These are phyloP conservation scores for Drosophila sechellia DNA, from an alignment of 1,140 invertebrate species.

Conservation along the genomic window DNA sequence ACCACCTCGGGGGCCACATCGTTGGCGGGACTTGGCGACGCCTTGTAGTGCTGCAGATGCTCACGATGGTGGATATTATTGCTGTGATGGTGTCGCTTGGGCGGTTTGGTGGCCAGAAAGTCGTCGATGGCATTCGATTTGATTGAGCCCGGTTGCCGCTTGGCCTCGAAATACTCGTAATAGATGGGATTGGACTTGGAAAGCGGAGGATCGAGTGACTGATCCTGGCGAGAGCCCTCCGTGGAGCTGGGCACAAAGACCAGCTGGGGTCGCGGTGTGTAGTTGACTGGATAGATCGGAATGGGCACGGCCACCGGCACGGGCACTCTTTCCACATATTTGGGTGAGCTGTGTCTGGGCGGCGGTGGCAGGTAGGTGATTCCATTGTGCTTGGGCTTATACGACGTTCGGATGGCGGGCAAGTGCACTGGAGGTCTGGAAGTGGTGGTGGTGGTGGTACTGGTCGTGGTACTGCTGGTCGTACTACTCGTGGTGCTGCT, in stretches of 20 bases:
- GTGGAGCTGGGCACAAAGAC: slow-evolving; percentile 72
- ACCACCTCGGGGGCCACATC: slow-evolving; percentile 60
- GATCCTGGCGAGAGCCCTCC: slow-evolving; percentile 30
- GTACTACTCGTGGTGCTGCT: slow-evolving; percentile 27
- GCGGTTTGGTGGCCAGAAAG: slow-evolving; percentile 66
- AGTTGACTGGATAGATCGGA: slow-evolving; percentile 73
- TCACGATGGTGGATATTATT: slow-evolving; percentile 11
- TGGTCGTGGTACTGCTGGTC: slow-evolving; percentile 36
- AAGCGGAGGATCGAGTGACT: slow-evolving; percentile 39
- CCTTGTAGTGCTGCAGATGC: slow-evolving; percentile 51
- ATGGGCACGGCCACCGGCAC: slow-evolving; percentile 78
- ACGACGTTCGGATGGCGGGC: slow-evolving; percentile 23
- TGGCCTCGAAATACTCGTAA: slow-evolving; percentile 84
- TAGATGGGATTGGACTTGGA: slow-evolving; percentile 83
- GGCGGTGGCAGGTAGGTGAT: slow-evolving; percentile 46
- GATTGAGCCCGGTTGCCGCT: slow-evolving; percentile 60
- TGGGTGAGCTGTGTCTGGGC: slow-evolving; percentile 23
- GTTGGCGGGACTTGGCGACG: slow-evolving; percentile 55
- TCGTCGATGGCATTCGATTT: slow-evolving; percentile 73
- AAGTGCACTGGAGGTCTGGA: not conserved
- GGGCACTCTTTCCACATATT: slow-evolving; percentile 70
- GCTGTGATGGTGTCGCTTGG: slow-evolving; percentile 52
- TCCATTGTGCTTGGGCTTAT: slow-evolving; percentile 57
- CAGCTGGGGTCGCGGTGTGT: slow-evolving; percentile 55
- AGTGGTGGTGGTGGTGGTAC: slow-evolving; percentile 5